Base-by-base conservation (phyloP, 1,140 invertebrate species). In the Brachionus angularis region DNA sequence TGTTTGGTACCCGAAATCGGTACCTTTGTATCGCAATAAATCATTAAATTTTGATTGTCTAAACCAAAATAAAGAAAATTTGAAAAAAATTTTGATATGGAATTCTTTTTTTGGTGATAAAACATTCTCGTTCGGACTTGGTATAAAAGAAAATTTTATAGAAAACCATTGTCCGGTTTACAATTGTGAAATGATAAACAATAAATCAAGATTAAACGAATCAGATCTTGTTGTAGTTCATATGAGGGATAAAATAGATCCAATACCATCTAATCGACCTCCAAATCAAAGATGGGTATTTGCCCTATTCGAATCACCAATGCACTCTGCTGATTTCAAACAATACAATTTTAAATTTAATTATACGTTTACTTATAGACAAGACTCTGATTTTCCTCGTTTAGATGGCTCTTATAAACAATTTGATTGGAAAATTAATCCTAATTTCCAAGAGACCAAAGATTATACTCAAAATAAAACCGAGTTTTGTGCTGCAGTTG, bases 241-340 rank as follows among this genome's bases (percentile, higher is more conserved):
- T 21, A 67, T 67, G 42, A 31, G 62, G 47, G 47, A 50, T 31
- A 31, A 10, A 47, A 67, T 67, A 14, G 25, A 27, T 2, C 8
- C 10, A 10, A 23, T 34, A n/a, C 62, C 62, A 18, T 5, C 12
- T 7, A 3, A 31, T 0, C 8, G 62, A 44, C 31, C 33, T 18
- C 4, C 12, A 39, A 50, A 39, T 23, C 67, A 70, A 50, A 33
- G 67, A 39, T 70, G 67, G 67, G 16, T 70, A 27, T 70, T 52
- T 52, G 16, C 34, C 5, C 16, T 50, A 12, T 70, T 21, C 2
- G 67, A 70, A 29, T 50, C 67, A 29, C 50, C 67, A 34, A 25
- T 34, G 14, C 46, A 70, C 36, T 50, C 33, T 1, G 31, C 67
- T 0, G 31, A 39, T 50, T 70, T 39, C 12, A 52, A 46, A 47